Evolutionary conservation across 2,888 invertebrate genomes (phyloP).

Genomic region (Caenorhabditis japonica): DNA sequence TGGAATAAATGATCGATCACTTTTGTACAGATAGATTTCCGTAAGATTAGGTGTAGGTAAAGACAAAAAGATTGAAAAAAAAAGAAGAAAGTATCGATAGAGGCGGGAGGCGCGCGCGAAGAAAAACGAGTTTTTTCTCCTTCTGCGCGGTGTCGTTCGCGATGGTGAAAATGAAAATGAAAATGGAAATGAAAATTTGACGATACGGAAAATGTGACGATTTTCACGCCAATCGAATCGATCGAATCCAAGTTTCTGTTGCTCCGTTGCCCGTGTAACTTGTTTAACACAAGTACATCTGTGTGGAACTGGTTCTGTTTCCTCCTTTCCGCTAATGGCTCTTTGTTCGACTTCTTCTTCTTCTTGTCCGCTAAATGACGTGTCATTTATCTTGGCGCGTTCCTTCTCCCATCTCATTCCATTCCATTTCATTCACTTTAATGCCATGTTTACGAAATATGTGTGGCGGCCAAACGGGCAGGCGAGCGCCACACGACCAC

Average conservation of each 20-base stretch:
- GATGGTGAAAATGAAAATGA: too few species aligned
- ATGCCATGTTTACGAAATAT: slow-evolving; percentile 45
- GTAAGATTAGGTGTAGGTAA: slow-evolving; percentile 24
- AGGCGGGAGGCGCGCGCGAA: background rate
- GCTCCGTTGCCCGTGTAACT: too few species aligned
- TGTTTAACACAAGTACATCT: too few species aligned
- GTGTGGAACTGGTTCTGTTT: slow-evolving; percentile 28
- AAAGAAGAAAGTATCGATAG: background rate
- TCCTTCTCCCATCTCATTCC: background rate
- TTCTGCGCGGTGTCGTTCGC: background rate
- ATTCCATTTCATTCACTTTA: slow-evolving; percentile 22
- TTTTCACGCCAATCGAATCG: slow-evolving; percentile 6
- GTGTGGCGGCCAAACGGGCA: too few species aligned
- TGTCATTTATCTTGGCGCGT: slow-evolving; percentile 42
- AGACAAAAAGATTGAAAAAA: background rate
- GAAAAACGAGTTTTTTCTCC: slow-evolving; percentile 39
- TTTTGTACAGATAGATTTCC: slow-evolving; percentile 36
- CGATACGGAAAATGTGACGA: slow-evolving; percentile 9
- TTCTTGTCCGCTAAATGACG: slow-evolving; percentile 1
- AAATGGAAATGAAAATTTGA: too few species aligned
- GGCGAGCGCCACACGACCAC: slow-evolving; percentile 39
- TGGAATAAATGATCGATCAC: slow-evolving; percentile 28
- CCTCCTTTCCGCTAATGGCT: slow-evolving; percentile 34
- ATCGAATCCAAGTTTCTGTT: too few species aligned
- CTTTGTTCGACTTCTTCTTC: slow-evolving; percentile 34